phyloP scores from a whole-genome alignment of 1,140 invertebrate species.

The Doryteuthis pealeii region DNA sequence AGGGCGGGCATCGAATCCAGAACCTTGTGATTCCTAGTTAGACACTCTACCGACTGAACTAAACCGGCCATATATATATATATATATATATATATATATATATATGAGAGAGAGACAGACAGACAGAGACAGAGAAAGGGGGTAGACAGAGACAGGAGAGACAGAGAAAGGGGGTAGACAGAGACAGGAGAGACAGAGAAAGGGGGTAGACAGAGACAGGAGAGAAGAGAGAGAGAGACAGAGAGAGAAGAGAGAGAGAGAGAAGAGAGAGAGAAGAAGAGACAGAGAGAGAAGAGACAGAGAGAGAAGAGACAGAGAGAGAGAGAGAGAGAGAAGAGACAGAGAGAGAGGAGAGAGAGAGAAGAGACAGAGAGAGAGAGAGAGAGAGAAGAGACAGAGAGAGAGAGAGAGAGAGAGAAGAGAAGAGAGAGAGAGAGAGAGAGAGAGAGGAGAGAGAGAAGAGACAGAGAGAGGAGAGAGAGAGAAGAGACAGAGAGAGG shows the following conservation, averaged over 20 bases:
- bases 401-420: neutral
- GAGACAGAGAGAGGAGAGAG: neutral
- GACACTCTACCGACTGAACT: too few species aligned
- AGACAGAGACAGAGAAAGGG: neutral
- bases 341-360: too few species aligned
- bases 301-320: too few species aligned
- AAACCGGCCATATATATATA: too few species aligned
- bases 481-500: neutral
- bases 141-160: neutral
- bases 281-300: too few species aligned
- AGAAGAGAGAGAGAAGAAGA: neutral
- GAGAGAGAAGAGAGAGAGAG: neutral
- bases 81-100: too few species aligned
- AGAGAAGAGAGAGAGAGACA: neutral
- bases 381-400: too few species aligned
- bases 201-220: neutral
- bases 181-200: neutral
- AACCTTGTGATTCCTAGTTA: too few species aligned
- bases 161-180: neutral
- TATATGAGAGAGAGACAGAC: too few species aligned
- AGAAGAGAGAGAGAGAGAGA: neutral
- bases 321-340: too few species aligned
- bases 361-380: too few species aligned
- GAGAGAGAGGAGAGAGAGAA: neutral
- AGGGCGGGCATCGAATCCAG: too few species aligned